phyloP scores from a whole-genome alignment of 2,888 invertebrate species.

The Brachylomia viminalis region DNA sequence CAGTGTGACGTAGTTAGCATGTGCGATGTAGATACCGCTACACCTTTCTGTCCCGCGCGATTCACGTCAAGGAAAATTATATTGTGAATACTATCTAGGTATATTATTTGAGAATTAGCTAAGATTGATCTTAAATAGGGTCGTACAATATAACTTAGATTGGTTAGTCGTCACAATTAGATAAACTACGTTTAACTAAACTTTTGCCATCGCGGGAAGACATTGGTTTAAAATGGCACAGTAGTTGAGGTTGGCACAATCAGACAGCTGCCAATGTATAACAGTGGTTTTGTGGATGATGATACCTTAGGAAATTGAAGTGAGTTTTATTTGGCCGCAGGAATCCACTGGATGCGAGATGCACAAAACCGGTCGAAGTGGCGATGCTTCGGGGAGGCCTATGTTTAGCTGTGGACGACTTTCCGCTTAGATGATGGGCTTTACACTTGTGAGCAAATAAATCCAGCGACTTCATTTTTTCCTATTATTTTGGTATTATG shows the following conservation, averaged over 20 bases:
- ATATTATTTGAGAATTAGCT: not conserved
- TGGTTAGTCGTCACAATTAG: not conserved
- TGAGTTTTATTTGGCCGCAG: not conserved
- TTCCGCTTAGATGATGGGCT: not conserved
- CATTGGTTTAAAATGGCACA: not conserved
- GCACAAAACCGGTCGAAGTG: not conserved
- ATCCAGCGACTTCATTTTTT: too few species aligned
- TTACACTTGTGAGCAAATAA: too few species aligned
- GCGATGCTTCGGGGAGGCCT: too few species aligned
- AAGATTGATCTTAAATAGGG: too few species aligned
- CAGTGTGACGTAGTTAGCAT: too few species aligned
- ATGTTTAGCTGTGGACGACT: not conserved
- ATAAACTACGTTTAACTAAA: not conserved
- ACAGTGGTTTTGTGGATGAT: not conserved
- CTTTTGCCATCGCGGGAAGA: not conserved
- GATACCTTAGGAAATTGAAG: not conserved
- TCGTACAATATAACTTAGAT: not conserved
- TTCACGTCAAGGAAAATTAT: slow-evolving; percentile 6
- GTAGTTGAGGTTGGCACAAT: not conserved
- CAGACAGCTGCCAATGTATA: too few species aligned
- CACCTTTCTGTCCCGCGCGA: too few species aligned
- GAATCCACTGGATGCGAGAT: not conserved
- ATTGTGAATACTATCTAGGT: not conserved
- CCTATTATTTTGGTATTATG: too few species aligned
- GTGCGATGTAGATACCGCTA: too few species aligned